Conservation (phyloP, 2,113 vertebrate genomes). For the Silurus glanis region DNA sequence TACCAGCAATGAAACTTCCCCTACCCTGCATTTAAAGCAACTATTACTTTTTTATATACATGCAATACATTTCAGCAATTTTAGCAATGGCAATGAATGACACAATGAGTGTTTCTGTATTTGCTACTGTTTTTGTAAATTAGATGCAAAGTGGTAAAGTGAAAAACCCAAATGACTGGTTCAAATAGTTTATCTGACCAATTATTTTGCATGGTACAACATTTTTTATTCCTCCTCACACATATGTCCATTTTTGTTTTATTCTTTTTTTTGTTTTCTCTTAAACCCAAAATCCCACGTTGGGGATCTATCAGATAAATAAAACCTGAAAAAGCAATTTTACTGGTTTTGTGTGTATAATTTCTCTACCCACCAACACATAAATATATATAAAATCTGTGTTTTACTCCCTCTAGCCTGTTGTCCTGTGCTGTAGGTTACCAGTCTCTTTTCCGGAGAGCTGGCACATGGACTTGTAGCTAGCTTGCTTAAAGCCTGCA, state of each 20-base stretch:
- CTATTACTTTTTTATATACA: not conserved
- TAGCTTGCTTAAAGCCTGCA: conserved; percentile 34
- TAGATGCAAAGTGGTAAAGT: not conserved
- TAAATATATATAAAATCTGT: not conserved
- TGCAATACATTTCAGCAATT: no score
- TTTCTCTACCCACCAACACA: no score
- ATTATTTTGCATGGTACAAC: not conserved
- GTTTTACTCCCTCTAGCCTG: not conserved
- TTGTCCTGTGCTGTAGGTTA: conserved; percentile 18
- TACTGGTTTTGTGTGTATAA: no score
- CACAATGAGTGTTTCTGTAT: no score
- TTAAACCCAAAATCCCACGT: no score
- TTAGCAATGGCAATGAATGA: no score
- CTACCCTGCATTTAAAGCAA: not conserved
- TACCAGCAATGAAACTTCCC: not conserved
- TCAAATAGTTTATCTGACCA: not conserved
- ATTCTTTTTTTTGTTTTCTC: no score
- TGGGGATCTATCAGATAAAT: no score
- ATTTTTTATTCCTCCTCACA: not conserved
- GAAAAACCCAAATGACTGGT: not conserved
- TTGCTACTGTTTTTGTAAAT: not conserved
- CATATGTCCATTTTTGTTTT: no score
- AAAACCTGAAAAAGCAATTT: no score
- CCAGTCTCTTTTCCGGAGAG: not conserved
- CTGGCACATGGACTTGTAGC: conserved; percentile 6